These are phyloP conservation scores for Brachylomia viminalis DNA, from an alignment of 2,888 invertebrate genomes.

Conservation along the genomic window DNA sequence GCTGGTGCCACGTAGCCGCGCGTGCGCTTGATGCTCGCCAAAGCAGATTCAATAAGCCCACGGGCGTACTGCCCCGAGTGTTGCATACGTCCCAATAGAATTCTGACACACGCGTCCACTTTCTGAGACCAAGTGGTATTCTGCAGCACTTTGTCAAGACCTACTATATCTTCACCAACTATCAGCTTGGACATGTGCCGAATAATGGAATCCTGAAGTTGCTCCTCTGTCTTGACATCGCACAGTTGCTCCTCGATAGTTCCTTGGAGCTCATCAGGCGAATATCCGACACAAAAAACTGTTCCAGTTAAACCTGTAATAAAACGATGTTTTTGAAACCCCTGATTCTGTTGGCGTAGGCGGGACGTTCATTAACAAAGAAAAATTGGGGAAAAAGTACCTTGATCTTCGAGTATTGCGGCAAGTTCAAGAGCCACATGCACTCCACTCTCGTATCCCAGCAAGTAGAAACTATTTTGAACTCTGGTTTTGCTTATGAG, in stretches of 20 bases:
- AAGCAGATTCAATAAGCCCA: conserved; percentile 71
- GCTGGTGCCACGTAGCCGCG: conserved; percentile 51
- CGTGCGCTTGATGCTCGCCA: conserved; percentile 66
- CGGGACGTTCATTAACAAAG: not conserved
- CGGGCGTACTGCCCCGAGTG: conserved; percentile 76
- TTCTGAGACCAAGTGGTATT: conserved; percentile 49
- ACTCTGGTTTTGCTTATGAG: conserved; percentile 63
- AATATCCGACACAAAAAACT: conserved; percentile 30
- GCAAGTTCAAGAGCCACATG: conserved; percentile 75
- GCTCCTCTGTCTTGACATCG: conserved; percentile 4
- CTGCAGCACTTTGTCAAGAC: conserved; percentile 27
- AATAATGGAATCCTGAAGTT: conserved; percentile 18
- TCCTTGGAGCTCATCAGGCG: conserved; percentile 3
- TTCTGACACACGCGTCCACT: conserved; percentile 60
- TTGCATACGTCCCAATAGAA: conserved; percentile 68
- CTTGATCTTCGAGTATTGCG: conserved; percentile 74
- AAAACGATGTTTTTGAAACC: not conserved
- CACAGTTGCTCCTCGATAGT: not conserved
- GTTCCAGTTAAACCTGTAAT: conserved; percentile 26
- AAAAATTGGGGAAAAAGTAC: conserved; percentile 53
- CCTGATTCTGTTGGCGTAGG: not conserved
- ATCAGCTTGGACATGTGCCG: conserved; percentile 37
- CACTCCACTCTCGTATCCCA: conserved; percentile 77
- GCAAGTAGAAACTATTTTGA: conserved; percentile 70
- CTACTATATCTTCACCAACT: conserved; percentile 30